Base-by-base conservation (phyloP, 2,888 invertebrate species). In the Liodrosophila aerea region DNA sequence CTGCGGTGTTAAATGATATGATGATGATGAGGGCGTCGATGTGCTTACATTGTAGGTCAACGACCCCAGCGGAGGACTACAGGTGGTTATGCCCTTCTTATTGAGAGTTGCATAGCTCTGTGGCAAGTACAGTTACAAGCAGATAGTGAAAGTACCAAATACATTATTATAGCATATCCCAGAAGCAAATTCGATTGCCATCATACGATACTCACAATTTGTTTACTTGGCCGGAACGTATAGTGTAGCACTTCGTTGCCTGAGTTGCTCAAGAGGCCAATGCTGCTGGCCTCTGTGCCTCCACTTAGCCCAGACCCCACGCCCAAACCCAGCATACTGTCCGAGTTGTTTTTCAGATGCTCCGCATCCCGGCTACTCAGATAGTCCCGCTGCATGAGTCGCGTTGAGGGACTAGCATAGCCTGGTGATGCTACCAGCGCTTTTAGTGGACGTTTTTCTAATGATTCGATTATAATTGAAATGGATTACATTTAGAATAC, bases 71-170 rank as follows among this genome's bases (percentile, higher is more conserved):
- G 89, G 87, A 52, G 90, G 90, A 84, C 89, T 90, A 80, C 90
- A 89, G 54, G 90, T 90, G 53, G 89, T 90, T 71, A 90, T 93
- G 54, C 94, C 94, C 82, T 94, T 94, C 90, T 93, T 93, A 84
- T 92, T 93, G 88, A 95, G 92, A 88, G 95, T 95, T 90, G 95
- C 94, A 91, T 95, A 95, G 83, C 95, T 94, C 95, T 95, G 92
- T 2, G 91, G n/a, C n/a, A 5, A 2, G 4, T 11, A 40, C 22
- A 41, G 33, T 27, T 12, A 34, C 18, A 39, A 18, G 33, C 18
- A n/a, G 16, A 31, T 31, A 22, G 29, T 7, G 13, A 27, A 34
- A 34, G 39, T 16, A 49, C 39, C 44, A n/a, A 37, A 37, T 7
- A 45, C 18, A 8, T 15, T 3, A 1, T 8, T 7, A 11, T 9